Base-by-base conservation (phyloP, 2,888 invertebrate species). In the Chouioia cunea region DNA sequence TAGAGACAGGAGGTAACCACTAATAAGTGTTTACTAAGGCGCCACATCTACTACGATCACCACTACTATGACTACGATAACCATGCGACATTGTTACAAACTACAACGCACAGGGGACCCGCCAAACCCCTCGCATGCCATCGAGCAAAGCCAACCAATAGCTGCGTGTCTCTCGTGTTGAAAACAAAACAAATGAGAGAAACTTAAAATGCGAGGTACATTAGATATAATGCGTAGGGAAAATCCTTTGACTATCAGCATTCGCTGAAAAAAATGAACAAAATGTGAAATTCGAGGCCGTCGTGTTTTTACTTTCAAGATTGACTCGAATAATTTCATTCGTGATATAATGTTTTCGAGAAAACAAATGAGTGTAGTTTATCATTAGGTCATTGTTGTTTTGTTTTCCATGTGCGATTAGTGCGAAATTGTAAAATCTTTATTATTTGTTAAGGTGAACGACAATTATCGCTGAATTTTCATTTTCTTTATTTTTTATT, bases 1-100 rank as follows among this genome's bases (percentile, higher is more conserved):
- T 89, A 92, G 94, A 84, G 92, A 93, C 87, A 89, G 90, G 85
- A 90, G 90, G 89, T 90, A 90, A 89, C 86, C 84, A 86, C 80
- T 80, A 81, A 80, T 79, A 77, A 79, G 75, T 75, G 71, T 73
- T 72, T 75, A 76, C 73, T 74, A 63, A 76, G 72, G 78, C 70
- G 66, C 77, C 74, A 74, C 73, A 66, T 66, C 73, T 73, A 78
- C 76, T 76, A 78, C 72, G 76, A 79, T 76, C 76, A 77, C 75
- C 69, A 78, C 72, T 56, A 75, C 73, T 60, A 76, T 68, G 74
- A 79, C 75, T 77, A 77, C 74, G 74, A 78, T 77, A 75, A 78
- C 76, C 74, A 75, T 78, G 76, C 78, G 79, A 80, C 64, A 77
- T 74, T 76, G 76, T 78, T 78, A 77, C 77, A 76, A 71, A 77